A percentile compares a stretch with the other conserved stretches of the same genome.
Evolutionary conservation across 2,888 invertebrate species (phyloP).

Genomic region (Perizoma flavofasciatum): DNA sequence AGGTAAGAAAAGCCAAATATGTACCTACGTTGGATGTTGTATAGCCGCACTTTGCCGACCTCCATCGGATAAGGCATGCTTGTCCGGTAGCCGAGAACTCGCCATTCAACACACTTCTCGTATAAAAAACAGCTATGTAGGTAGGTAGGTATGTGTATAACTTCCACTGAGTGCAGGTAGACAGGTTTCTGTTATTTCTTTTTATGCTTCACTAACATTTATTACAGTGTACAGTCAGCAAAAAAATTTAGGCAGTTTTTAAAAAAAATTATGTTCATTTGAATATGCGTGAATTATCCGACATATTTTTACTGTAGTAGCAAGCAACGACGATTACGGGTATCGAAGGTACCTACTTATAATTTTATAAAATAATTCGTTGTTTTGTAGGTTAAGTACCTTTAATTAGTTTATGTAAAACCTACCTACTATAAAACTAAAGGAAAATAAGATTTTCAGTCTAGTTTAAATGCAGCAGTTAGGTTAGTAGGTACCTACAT

Average conservation of each 20-base stretch:
- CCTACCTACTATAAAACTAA: no score
- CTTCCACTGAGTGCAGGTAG: constrained; percentile 37
- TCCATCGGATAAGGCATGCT: constrained; percentile 68
- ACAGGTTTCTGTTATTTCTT: constrained; percentile 47
- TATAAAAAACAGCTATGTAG: constrained; percentile 56
- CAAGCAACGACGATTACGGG: no score
- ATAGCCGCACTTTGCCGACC: constrained; percentile 50
- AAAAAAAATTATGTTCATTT: constrained; percentile 15
- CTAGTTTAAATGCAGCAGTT: no score
- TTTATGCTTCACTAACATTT: constrained; percentile 42
- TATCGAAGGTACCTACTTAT: no score
- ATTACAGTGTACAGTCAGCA: constrained; percentile 35
- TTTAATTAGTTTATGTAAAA: no score
- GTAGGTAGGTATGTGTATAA: constrained; percentile 20
- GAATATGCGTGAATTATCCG: no score
- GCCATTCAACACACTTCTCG: constrained; percentile 54
- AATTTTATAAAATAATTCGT: no score
- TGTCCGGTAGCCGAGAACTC: constrained; percentile 61
- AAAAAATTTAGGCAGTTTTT: constrained; percentile 27
- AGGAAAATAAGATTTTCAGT: no score
- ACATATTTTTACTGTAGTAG: no score
- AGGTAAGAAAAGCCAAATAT: constrained; percentile 23
- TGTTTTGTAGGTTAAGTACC: no score
- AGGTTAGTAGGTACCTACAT: no score
- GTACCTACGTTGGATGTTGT: constrained; percentile 16